Percentiles rank a stretch among this genome's conserved stretches.
These are phyloP conservation scores for Xestia xanthographa DNA, from an alignment of 2,888 invertebrate species.

Conservation along the genomic window DNA sequence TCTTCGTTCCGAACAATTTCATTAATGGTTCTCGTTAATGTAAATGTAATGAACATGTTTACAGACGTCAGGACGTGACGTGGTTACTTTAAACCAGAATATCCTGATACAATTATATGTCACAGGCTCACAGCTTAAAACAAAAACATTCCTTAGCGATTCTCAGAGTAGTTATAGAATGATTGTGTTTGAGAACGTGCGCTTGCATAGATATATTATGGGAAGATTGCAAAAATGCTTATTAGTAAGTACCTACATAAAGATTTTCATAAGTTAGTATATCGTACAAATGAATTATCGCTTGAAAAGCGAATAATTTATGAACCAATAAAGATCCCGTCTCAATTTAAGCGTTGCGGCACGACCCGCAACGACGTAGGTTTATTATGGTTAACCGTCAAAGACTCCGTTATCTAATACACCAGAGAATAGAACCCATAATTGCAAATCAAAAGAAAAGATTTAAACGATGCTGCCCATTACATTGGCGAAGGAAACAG, in stretches of 20 bases:
- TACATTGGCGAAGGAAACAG: not conserved
- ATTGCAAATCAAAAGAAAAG: slow-evolving; percentile 11
- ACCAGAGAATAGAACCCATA: slow-evolving; percentile 1
- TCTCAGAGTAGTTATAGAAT: slow-evolving; percentile 18
- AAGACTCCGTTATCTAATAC: not conserved
- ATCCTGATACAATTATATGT: slow-evolving; percentile 42
- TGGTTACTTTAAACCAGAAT: slow-evolving; percentile 48
- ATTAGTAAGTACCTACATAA: slow-evolving; percentile 15
- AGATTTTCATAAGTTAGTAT: not conserved
- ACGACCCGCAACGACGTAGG: not conserved
- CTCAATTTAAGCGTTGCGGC: not conserved
- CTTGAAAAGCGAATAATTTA: slow-evolving; percentile 7
- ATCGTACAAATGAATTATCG: slow-evolving; percentile 12
- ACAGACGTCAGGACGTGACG: slow-evolving; percentile 19
- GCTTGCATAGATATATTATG: slow-evolving; percentile 19
- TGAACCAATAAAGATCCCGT: slow-evolving; percentile 3
- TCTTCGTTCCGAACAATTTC: slow-evolving; percentile 40
- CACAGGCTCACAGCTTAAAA: slow-evolving; percentile 8
- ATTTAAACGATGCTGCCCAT: not conserved
- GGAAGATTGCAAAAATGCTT: slow-evolving; percentile 4
- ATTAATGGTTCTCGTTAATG: slow-evolving; percentile 30
- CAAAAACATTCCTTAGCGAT: slow-evolving; percentile 21
- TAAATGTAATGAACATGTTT: slow-evolving; percentile 40
- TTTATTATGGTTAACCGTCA: not conserved
- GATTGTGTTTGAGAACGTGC: slow-evolving; percentile 7